Evolutionary conservation across 37 sponge, comb jelly and placozoan genomes (phyloP), one percentile per base, ranked within the genome.

Genomic region (Aplysina aerophoba): DNA sequence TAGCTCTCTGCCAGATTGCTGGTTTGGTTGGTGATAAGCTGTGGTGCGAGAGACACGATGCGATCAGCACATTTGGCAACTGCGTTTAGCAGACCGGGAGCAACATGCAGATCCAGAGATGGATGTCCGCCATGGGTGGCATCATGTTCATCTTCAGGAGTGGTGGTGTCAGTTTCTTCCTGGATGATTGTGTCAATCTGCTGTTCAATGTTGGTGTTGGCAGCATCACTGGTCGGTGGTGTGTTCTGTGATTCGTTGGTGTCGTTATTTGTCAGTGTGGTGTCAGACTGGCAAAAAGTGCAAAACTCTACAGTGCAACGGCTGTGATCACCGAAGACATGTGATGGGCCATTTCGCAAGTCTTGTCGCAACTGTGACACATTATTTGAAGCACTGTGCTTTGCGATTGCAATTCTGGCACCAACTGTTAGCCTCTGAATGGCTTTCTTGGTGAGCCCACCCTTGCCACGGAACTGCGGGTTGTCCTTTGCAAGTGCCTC

Each of bases 291-390:
- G 36, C 11, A 37, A 71, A 71, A 71, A 3, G 31, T 71, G 73
- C 89, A 84, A 39, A 85, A 85, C 28, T 89, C 85, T 27, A 67
- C 0, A 62, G 82, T 85, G 81, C 85, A 89, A 2, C 36, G 5
- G 0, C 35, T 24, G 61, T 85, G 81, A 73, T 81, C 21, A 30
- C 90, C 90, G 71, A 89, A 89, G 37, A 85, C 85, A 31, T 89
- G 90, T 12, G 33, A 69, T 71, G 91, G 87, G 12, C 87, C 87
- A 59, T 91, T 87, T 1, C 60, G 0, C 15, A 86, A 53, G 41
- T 87, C 87, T 3, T 89, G 60, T 50, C 84, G 40, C 22, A 85
- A 53, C 17, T 20, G 24, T 4, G 73, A 71, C 6, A 28, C 16
- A 34, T 71, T 71, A 36, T 71, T 71, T 25, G 73, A 28, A 36